Evolutionary conservation across 2,888 invertebrate species (phyloP), one percentile per base, ranked within the genome.

Genomic region (Ophion ellenae): DNA sequence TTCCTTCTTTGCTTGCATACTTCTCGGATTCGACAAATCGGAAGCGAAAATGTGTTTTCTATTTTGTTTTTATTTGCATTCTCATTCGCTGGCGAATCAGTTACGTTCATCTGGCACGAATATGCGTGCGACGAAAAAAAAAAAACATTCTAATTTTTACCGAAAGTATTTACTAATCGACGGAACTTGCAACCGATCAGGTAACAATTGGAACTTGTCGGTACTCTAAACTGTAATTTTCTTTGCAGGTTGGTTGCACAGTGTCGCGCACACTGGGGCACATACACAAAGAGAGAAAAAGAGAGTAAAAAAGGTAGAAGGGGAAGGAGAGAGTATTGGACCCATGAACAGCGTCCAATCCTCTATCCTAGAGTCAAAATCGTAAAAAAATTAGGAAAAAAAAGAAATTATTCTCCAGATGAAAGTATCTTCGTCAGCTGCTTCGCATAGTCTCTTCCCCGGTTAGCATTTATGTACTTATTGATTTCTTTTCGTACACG

Each of bases 231-330:
- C 77, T 87, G 86, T 84, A 87, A 88, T 90, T 91, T 91, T 91
- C 89, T 91, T 91, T 91, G 88, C 90, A 91, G 91, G 90, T 91
- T 87, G 89, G 89, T 89, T 89, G 85, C 28, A 88, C 87, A 89
- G 88, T 90, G 88, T 90, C 84, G 86, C 87, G 87, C 89, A 81
- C 87, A 87, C 86, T 88, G 88, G 77, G 86, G 88, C 78, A 82
- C 87, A 87, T 83, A 64, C 20, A 36, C 10, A 80, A n/a, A 73
- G 11, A 80, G 32, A 80, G 40, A 79, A 11, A 79, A 11, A 77
- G 40, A 67, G 14, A 79, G 17, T 59, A 17, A 77, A n/a, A 77
- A 61, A 85, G 78, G 81, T 87, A 59, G 36, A 73, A 14, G 70
- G 83, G 90, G 89, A 90, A 14, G 70, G 83, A 90, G 89, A 90